phyloP scores from a whole-genome alignment of 2,888 invertebrate species.

The Petrolisthes cinctipes region DNA sequence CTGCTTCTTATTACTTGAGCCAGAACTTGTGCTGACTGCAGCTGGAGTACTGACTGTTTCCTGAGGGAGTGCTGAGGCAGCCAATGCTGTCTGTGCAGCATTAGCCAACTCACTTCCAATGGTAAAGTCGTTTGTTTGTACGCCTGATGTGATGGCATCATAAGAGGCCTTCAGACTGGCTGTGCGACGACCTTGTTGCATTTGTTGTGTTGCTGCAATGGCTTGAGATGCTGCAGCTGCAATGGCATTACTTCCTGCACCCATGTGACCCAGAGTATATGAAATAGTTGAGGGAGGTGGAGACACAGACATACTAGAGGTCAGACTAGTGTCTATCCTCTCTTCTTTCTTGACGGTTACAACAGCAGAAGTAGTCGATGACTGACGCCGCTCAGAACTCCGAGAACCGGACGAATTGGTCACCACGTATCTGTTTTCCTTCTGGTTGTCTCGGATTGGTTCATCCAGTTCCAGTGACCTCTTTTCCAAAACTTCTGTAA shows the following conservation, averaged over 20 bases:
- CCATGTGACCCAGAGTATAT: conserved; percentile 80
- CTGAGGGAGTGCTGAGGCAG: conserved; percentile 72
- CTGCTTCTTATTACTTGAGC: conserved; percentile 61
- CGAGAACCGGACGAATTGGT: conserved; percentile 29
- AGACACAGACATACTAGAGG: conserved; percentile 51
- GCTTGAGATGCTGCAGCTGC: conserved; percentile 96
- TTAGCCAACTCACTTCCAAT: conserved; percentile 80
- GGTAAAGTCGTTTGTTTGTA: conserved; percentile 73
- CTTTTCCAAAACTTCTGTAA: conserved; percentile 94
- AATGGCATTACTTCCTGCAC: conserved; percentile 89
- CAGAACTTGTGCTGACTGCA: conserved; percentile 25
- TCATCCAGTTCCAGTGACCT: conserved; percentile 90
- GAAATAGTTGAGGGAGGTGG: conserved; percentile 65
- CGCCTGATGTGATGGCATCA: conserved; percentile 80
- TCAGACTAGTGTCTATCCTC: conserved; percentile 43
- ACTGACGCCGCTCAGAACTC: conserved; percentile 45
- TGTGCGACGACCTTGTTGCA: conserved; percentile 93
- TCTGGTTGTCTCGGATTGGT: conserved; percentile 78
- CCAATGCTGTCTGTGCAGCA: conserved; percentile 80
- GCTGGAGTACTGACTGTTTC: conserved; percentile 66
- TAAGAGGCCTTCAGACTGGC: conserved; percentile 95
- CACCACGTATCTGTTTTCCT: conserved; percentile 80
- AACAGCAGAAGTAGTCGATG: conserved; percentile 26
- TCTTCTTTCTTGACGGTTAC: conserved; percentile 55
- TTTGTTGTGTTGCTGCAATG: conserved; percentile 95